Evolutionary conservation across 1,140 invertebrate species (phyloP).

Genomic region (Philaenus spumarius): DNA sequence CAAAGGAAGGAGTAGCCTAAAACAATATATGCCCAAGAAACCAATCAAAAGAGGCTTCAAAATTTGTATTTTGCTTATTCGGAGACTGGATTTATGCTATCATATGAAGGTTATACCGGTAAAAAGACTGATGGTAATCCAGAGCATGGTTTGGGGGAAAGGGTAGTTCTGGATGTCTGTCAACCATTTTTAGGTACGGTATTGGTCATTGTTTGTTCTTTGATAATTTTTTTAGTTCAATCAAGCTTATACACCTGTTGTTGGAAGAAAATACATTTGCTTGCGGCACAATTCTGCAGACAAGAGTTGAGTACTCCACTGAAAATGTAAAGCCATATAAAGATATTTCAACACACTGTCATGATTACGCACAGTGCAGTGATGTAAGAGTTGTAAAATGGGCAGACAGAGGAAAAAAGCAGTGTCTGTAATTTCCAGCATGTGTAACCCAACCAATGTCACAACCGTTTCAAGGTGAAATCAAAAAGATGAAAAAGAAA

Average conservation of each 20-base stretch:
- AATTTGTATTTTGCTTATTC: conserved; percentile 32
- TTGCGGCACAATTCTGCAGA: conserved; percentile 24
- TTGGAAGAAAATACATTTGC: conserved; percentile 21
- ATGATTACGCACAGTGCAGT: background rate
- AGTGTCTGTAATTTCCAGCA: conserved; percentile 15
- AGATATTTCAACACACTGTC: conserved; percentile 1
- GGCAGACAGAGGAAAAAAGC: conserved; percentile 21
- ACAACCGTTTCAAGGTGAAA: conserved; percentile 1
- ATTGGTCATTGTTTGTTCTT: conserved; percentile 22
- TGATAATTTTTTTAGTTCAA: conserved; percentile 21
- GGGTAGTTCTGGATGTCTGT: conserved; percentile 25
- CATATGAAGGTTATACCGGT: conserved; percentile 30
- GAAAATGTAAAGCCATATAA: conserved; percentile 19
- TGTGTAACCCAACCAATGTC: conserved; percentile 6
- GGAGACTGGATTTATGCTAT: conserved; percentile 28
- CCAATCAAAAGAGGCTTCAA: no score
- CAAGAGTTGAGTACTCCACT: conserved; percentile 19
- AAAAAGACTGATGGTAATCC: conserved; percentile 23
- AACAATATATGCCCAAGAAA: conserved; percentile 35
- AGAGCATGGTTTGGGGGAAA: conserved; percentile 26
- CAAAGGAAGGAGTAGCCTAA: conserved; percentile 30
- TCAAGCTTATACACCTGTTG: conserved; percentile 8
- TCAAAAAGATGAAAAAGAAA: conserved; percentile 11
- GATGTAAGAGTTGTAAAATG: conserved; percentile 20
- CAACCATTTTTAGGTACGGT: conserved; percentile 6